phyloP scores from a whole-genome alignment of 2,888 invertebrate genomes.

The Ophonus ardosiacus region DNA sequence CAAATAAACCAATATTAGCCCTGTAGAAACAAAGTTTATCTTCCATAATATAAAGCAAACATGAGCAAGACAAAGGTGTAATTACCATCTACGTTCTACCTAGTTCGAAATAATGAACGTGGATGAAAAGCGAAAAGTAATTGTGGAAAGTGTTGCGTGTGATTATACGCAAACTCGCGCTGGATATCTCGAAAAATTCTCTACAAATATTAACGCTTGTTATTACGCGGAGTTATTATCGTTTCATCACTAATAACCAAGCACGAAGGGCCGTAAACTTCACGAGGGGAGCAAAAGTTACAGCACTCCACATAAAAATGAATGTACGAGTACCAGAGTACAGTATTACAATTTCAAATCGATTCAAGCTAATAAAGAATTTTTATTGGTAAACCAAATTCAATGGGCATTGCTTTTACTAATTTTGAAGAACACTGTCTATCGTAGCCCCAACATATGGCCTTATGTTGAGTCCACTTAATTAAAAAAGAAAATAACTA shows the following conservation, averaged over 20 bases:
- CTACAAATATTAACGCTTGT: conserved; percentile 46
- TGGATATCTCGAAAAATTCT: conserved; percentile 34
- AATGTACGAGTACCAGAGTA: not conserved
- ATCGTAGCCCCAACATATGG: too few relatives aligned
- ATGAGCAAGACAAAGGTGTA: conserved; percentile 6
- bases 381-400: not conserved
- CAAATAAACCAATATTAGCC: conserved; percentile 20
- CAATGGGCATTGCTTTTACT: not conserved
- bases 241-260: not conserved
- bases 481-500: too few relatives aligned
- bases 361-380: not conserved
- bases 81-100: not conserved
- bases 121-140: not conserved
- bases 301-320: not conserved
- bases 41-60: conserved; percentile 24
- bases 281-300: not conserved
- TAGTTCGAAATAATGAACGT: not conserved
- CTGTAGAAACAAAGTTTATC: conserved; percentile 2
- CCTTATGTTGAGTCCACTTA: too few relatives aligned
- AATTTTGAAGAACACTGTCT: too few relatives aligned
- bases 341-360: not conserved
- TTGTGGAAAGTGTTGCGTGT: not conserved
- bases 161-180: not conserved
- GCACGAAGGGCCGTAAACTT: conserved; percentile 37
- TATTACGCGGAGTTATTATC: conserved; percentile 38